These are phyloP conservation scores for Megalonaias nervosa DNA, from an alignment of 1,140 invertebrate species.

Conservation along the genomic window DNA sequence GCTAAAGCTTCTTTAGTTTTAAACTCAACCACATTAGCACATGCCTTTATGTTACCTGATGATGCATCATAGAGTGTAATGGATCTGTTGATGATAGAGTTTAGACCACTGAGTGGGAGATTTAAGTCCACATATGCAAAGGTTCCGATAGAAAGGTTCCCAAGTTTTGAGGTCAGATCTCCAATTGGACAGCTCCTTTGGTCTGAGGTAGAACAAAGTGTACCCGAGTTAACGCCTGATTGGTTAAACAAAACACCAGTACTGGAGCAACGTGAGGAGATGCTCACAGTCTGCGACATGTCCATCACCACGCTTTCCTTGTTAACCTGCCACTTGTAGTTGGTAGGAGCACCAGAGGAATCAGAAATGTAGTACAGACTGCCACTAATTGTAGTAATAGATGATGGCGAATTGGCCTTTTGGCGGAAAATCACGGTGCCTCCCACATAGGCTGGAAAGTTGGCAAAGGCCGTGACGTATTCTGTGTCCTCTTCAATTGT, in stretches of 20 bases:
- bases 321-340: constrained; percentile 35
- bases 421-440: constrained; percentile 86
- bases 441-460: constrained; percentile 82
- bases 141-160: constrained; percentile 70
- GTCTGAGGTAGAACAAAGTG: constrained; percentile 60
- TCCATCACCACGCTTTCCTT: constrained; percentile 19
- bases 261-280: constrained; percentile 31
- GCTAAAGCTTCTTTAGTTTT: constrained; percentile 74
- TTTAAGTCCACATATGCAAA: constrained; percentile 32
- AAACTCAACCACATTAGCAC: constrained; percentile 81
- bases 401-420: constrained; percentile 60
- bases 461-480: constrained; percentile 86
- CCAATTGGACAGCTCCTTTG: constrained; percentile 77
- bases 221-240: constrained; percentile 42
- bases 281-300: constrained; percentile 3
- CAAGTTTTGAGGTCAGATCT: constrained; percentile 85
- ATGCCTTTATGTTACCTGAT: constrained; percentile 65
- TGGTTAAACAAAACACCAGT: constrained; percentile 46
- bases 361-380: constrained; percentile 72
- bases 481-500: constrained; percentile 40
- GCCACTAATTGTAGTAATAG: constrained; percentile 83
- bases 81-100: constrained; percentile 66
- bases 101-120: constrained; percentile 35
- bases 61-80: constrained; percentile 68
- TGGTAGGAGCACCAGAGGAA: not conserved